Conservation (phyloP, 2,797 vertebrate species). For the Chelon auratus region DNA sequence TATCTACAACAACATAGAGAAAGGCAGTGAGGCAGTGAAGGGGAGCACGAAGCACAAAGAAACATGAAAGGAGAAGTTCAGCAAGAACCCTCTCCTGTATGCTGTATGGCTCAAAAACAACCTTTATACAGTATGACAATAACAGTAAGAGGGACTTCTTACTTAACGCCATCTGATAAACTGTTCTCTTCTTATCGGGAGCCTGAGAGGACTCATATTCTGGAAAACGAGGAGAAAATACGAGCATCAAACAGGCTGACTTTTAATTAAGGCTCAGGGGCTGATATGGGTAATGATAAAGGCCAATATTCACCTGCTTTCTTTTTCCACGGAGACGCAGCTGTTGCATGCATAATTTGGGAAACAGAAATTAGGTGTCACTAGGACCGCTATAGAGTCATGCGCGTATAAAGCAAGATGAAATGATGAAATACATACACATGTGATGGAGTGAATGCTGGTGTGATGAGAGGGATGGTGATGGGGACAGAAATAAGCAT, state of each 20-base stretch:
- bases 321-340: constrained; percentile 94
- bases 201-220: constrained; percentile 90
- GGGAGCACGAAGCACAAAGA: constrained; percentile 3
- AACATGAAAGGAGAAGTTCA: constrained; percentile 36
- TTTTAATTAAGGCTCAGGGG: constrained; percentile 76
- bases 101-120: constrained; percentile 48
- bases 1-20: constrained; percentile 82
- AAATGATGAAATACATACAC: constrained; percentile 76
- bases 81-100: constrained; percentile 7
- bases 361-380: constrained; percentile 70
- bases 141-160: constrained; percentile 70
- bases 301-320: constrained; percentile 88
- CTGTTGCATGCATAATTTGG: constrained; percentile 69
- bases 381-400: constrained; percentile 29
- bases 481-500: constrained; percentile 70
- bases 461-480: constrained; percentile 63
- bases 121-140: constrained; percentile 44
- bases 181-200: constrained; percentile 94
- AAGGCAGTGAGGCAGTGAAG: constrained; percentile 21
- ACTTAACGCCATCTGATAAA: constrained; percentile 97
- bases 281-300: constrained; percentile 68
- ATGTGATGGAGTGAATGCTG: constrained; percentile 72
- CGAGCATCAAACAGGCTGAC: constrained; percentile 64
- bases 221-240: constrained; percentile 61
- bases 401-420: constrained; percentile 51